Percentiles rank a stretch among this genome's conserved stretches.
Conservation (phyloP, 2,797 vertebrate species). For the Naso thynnoides region DNA sequence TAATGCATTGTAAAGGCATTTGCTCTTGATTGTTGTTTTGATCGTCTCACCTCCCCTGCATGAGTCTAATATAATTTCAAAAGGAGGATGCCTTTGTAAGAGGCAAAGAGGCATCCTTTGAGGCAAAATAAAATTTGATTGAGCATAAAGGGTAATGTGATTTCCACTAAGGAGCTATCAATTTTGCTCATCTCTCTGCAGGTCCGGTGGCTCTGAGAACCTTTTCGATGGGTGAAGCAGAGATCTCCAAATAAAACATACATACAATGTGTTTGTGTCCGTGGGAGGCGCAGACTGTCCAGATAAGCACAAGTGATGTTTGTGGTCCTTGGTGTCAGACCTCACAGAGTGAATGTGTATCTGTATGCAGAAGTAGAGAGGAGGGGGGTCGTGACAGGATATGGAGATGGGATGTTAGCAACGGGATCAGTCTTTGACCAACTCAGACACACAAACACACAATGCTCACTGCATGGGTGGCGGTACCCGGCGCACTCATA, state of each 20-base stretch:
- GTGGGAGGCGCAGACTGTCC: slow-evolving; percentile 42
- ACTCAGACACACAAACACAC: slow-evolving; percentile 66
- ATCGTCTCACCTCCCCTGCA: slow-evolving; percentile 38
- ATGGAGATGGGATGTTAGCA: slow-evolving; percentile 66
- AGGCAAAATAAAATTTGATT: slow-evolving; percentile 70
- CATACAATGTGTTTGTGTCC: slow-evolving; percentile 18
- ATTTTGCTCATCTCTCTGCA: slow-evolving; percentile 58
- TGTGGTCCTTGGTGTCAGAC: slow-evolving; percentile 52
- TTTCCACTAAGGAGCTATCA: slow-evolving; percentile 64
- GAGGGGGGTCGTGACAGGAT: slow-evolving; percentile 62
- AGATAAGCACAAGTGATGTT: slow-evolving; percentile 54
- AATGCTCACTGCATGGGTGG: slow-evolving; percentile 80
- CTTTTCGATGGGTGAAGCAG: slow-evolving; percentile 23
- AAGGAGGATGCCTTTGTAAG: slow-evolving; percentile 45
- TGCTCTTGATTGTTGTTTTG: slow-evolving; percentile 55
- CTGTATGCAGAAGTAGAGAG: slow-evolving; percentile 44
- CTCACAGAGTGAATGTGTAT: slow-evolving; percentile 67
- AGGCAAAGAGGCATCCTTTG: slow-evolving; percentile 58
- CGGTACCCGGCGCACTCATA: slow-evolving; percentile 65
- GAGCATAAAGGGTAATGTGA: slow-evolving; percentile 64
- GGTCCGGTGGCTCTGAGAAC: slow-evolving; percentile 25
- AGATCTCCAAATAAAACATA: slow-evolving; percentile 38
- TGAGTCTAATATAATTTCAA: slow-evolving; percentile 55
- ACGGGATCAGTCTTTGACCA: slow-evolving; percentile 66
- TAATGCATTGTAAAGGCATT: slow-evolving; percentile 36